These are phyloP conservation scores for Serrognathus titanus DNA, from an alignment of 2,888 invertebrate genomes.

Conservation along the genomic window DNA sequence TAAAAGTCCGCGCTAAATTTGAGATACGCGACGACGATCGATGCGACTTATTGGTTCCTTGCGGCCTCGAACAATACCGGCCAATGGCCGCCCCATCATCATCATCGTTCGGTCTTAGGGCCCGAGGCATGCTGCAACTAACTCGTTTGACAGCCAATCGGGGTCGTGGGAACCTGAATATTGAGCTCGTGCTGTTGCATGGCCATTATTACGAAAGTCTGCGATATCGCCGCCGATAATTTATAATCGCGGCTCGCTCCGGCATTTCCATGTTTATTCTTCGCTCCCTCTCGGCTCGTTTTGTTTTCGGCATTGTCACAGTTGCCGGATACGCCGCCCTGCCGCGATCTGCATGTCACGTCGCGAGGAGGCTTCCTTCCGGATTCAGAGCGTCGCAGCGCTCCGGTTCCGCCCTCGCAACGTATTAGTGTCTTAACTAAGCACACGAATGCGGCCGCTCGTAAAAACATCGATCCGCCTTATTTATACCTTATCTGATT, in stretches of 20 bases:
- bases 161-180: constrained; percentile 18
- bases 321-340: constrained; percentile 31
- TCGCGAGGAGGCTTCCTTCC: constrained; percentile 32
- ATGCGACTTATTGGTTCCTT: constrained; percentile 13
- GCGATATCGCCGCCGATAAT: constrained; percentile 26
- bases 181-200: constrained; percentile 20
- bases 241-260: constrained; percentile 30
- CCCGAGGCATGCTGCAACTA: constrained; percentile 25
- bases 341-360: constrained; percentile 36
- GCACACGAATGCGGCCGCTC: constrained; percentile 10
- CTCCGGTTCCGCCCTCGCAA: constrained; percentile 25
- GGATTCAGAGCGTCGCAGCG: constrained; percentile 18
- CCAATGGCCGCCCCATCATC: constrained; percentile 18
- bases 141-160: constrained; percentile 30
- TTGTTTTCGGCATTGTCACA: constrained; percentile 31
- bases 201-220: constrained; percentile 21
- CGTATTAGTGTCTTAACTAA: constrained; percentile 10
- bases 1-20: constrained; percentile 35
- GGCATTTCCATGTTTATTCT: constrained; percentile 30
- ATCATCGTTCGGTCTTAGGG: constrained; percentile 14
- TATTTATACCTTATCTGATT: constrained; percentile 28
- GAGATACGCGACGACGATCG: constrained; percentile 27
- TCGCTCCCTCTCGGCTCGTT: constrained; percentile 27
- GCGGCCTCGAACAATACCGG: constrained; percentile 17
- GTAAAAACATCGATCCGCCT: constrained; percentile 21